These are phyloP conservation scores for Hylomyscus alleni DNA, from an alignment of 2,797 vertebrate species.

Conservation along the genomic window DNA sequence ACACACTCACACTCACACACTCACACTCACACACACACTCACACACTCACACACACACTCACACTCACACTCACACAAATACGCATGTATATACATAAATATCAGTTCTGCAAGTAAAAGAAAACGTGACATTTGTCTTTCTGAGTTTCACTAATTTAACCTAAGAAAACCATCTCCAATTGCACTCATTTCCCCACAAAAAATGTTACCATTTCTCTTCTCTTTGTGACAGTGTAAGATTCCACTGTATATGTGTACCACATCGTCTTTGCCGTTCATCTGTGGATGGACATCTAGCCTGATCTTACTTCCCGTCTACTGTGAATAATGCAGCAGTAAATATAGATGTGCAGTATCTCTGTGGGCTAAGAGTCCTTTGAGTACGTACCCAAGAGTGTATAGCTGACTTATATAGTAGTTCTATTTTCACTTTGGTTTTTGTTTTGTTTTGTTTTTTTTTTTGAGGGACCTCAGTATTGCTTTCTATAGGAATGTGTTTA, in stretches of 20 bases:
- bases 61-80: too few relatives aligned
- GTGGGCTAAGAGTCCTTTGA: background rate
- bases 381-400: background rate
- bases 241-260: background rate
- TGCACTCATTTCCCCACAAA: too few relatives aligned
- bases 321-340: background rate
- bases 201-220: background rate
- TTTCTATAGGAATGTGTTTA: background rate
- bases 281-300: background rate
- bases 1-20: background rate
- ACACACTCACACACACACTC: background rate
- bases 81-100: too few relatives aligned
- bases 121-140: background rate
- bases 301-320: background rate
- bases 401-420: background rate
- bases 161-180: background rate
- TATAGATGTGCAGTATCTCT: background rate
- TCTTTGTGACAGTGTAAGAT: background rate
- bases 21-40: background rate
- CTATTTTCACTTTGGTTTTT: background rate
- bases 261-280: background rate
- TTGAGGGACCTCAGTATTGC: background rate
- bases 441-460: background rate
- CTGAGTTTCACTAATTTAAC: background rate
- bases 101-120: background rate